A percentile compares a stretch with the other conserved stretches of the same genome.
Evolutionary conservation across 2,888 invertebrate genomes (phyloP).

Genomic region (Orgyia antiqua): DNA sequence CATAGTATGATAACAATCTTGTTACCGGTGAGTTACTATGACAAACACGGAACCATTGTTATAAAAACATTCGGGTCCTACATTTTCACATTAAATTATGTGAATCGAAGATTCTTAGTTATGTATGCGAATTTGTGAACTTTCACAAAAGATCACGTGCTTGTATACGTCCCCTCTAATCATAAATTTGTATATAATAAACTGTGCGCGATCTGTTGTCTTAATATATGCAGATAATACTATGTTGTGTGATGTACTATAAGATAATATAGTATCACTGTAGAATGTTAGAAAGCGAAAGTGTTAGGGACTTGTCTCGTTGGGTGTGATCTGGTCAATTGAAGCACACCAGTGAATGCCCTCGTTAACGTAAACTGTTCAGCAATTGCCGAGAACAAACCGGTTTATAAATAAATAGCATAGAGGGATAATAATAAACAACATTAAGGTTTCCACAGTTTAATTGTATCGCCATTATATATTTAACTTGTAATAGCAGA

Average conservation of each 20-base stretch:
- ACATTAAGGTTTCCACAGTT: too few species aligned
- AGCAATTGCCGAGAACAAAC: too few species aligned
- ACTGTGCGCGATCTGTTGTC: constrained; percentile 1
- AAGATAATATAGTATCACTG: constrained; percentile 6
- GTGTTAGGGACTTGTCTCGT: not conserved
- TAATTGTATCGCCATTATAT: too few species aligned
- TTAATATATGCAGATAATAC: constrained; percentile 7
- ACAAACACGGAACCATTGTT: not conserved
- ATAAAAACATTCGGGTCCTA: not conserved
- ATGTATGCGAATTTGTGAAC: constrained; percentile 36
- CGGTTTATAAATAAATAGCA: too few species aligned
- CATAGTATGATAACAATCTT: not conserved
- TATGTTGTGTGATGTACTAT: constrained; percentile 14
- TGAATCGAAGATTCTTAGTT: constrained; percentile 35
- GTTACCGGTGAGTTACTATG: too few species aligned
- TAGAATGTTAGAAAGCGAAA: constrained; percentile 18
- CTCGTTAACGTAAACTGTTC: not conserved
- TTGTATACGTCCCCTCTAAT: constrained; percentile 27
- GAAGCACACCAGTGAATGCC: not conserved
- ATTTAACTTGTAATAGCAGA: too few species aligned
- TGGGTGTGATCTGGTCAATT: not conserved
- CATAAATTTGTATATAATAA: constrained; percentile 18
- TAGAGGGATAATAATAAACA: too few species aligned
- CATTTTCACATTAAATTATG: constrained; percentile 14
- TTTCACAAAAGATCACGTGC: constrained; percentile 46